A percentile compares a stretch with the other conserved stretches of the same genome.
Conservation (phyloP, 2,888 invertebrate species). For the Dioctria rufipes region DNA sequence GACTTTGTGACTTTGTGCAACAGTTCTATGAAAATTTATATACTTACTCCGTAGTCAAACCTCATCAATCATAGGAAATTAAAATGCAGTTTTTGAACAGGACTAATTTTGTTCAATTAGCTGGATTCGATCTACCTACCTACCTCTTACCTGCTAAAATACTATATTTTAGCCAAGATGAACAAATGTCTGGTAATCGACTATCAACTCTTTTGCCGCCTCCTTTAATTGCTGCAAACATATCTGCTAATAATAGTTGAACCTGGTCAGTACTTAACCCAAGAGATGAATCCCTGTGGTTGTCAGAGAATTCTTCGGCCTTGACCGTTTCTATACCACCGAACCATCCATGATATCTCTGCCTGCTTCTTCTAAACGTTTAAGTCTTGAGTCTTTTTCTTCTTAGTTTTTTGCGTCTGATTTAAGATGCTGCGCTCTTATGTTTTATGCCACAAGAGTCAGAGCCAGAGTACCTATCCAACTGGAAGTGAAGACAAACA, state of each 20-base stretch:
- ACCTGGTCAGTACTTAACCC: not conserved
- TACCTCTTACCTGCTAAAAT: not conserved
- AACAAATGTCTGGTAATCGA: not conserved
- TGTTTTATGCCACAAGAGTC: not conserved
- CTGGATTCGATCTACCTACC: not conserved
- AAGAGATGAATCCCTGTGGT: slow-evolving; percentile 12
- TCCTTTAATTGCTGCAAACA: slow-evolving; percentile 26
- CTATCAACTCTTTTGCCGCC: not conserved
- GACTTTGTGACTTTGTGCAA: too few species aligned
- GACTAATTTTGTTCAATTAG: slow-evolving; percentile 6
- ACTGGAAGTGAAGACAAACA: too few species aligned
- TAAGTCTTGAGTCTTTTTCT: slow-evolving; percentile 12
- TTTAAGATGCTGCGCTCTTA: not conserved
- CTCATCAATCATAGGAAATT: too few species aligned
- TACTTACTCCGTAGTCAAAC: too few species aligned
- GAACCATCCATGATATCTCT: not conserved
- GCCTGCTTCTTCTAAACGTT: not conserved
- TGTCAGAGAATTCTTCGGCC: slow-evolving; percentile 19
- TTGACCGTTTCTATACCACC: slow-evolving; percentile 2
- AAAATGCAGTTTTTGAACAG: too few species aligned
- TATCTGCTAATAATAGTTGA: slow-evolving; percentile 20
- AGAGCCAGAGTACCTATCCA: too few species aligned
- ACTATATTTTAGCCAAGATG: not conserved
- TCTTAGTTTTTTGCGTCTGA: slow-evolving; percentile 1
- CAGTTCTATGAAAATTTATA: too few species aligned